Evolutionary conservation across 64 coral and sea anemone genomes (phyloP), one percentile per base, ranked within the genome.

Genomic region (Actinia tenebrosa): DNA sequence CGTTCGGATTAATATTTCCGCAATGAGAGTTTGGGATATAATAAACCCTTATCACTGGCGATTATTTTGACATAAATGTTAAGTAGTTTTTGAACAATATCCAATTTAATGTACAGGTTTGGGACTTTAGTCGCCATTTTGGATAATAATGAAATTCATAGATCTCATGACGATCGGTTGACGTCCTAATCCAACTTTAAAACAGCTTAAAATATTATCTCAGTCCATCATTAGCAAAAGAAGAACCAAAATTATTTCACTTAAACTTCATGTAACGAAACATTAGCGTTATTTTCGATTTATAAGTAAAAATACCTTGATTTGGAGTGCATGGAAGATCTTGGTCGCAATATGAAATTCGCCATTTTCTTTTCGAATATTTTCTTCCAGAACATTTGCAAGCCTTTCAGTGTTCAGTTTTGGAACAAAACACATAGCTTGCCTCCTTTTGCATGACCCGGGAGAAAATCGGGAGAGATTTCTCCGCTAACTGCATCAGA

Each of bases 301-400:
- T 26, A 69, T 69, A 15, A 75, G 11, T 9, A 15, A 30, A 75
- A 75, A 30, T 27, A 85, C 83, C 60, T 85, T 43, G n/a, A 26
- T 85, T 61, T 64, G 83, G 1, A 85, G 56, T 18, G 53, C 63
- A 45, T 85, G 83, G 60, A 85, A 85, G 60, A 85, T 64, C 83
- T 54, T 59, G 20, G 30, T 59, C 46, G 13, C 45, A 20, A 61
- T 5, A 25, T 61, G 16, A 25, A 55, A 63, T 59, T 85, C 83
- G 83, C 83, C 83, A 85, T 85, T 64, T 85, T 85, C 83, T 60
- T 85, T 85, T 64, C 53, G 83, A 53, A 85, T 59, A 85, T 15
- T 61, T 85, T 85, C 83, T 85, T 85, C 83, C 83, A 85, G 83
- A 85, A 64, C 83, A 85, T 85, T 85, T 85, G 83, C 83, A 85